Evolutionary conservation across 2,113 vertebrate species (phyloP).

Genomic region (Castor canadensis): DNA sequence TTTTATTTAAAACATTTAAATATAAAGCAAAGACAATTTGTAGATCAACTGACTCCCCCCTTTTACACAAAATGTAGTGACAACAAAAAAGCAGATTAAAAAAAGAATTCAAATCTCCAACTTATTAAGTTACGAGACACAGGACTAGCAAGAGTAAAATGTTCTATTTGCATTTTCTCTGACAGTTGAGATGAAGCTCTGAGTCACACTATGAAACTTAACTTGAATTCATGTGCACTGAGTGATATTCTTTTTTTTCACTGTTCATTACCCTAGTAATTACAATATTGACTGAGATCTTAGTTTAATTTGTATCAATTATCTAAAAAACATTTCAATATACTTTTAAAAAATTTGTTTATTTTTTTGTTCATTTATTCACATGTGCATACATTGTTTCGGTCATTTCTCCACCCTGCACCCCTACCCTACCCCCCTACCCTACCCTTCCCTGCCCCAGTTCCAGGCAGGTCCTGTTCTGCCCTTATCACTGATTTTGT

Average conservation of each 20-base stretch:
- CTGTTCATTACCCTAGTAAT: slow-evolving; percentile 59
- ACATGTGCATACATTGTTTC: no score
- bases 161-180: not conserved
- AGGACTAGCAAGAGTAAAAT: not conserved
- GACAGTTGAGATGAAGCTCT: slow-evolving; percentile 7
- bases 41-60: slow-evolving; percentile 13
- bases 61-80: slow-evolving; percentile 40
- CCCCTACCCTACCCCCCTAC: no score
- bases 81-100: slow-evolving; percentile 61
- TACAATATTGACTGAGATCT: slow-evolving; percentile 63
- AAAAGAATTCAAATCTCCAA: not conserved
- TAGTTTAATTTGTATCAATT: slow-evolving; percentile 68
- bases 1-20: not conserved
- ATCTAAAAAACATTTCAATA: slow-evolving; percentile 48
- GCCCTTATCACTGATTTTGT: no score
- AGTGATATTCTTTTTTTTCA: not conserved
- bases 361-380: no score
- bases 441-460: no score
- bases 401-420: no score
- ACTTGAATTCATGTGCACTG: not conserved
- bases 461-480: no score
- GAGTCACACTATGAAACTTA: not conserved
- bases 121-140: slow-evolving; percentile 42
- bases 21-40: not conserved
- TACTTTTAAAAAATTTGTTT: no score